Percentiles rank a stretch among this genome's conserved stretches.
phyloP scores from a whole-genome alignment of 2,113 vertebrate genomes.

The Todiramphus saurophagus region DNA sequence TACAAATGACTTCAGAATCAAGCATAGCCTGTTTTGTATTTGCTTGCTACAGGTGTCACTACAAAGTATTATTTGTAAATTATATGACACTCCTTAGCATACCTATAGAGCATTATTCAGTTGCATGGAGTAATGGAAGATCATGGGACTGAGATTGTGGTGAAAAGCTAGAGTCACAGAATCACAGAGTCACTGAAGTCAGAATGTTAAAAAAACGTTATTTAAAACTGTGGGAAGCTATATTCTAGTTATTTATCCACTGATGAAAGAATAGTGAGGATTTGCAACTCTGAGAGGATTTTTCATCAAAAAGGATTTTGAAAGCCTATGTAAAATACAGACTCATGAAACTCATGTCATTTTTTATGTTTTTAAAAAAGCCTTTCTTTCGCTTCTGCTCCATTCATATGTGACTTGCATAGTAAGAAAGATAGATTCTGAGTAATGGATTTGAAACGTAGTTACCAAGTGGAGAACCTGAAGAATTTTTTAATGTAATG shows the following conservation, averaged over 20 bases:
- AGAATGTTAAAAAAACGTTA: background rate
- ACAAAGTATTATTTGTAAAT: background rate
- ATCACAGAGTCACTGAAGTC: background rate
- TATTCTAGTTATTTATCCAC: background rate
- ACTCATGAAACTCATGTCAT: background rate
- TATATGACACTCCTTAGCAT: background rate
- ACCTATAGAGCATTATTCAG: background rate
- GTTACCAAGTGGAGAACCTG: background rate
- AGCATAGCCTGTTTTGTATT: background rate
- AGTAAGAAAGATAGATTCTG: background rate
- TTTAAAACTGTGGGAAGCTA: background rate
- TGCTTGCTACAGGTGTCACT: background rate
- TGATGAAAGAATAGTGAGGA: background rate
- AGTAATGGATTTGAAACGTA: background rate
- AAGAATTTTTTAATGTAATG: background rate
- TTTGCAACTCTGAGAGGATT: background rate
- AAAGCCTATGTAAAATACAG: background rate
- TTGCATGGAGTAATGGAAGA: background rate
- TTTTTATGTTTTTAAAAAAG: background rate
- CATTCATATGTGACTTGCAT: background rate
- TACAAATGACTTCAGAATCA: background rate
- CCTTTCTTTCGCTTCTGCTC: background rate
- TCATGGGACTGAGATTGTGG: background rate
- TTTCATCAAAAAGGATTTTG: background rate
- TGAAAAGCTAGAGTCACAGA: background rate